Percentiles rank a stretch among this genome's conserved stretches.
phyloP scores from a whole-genome alignment of 2,797 vertebrate genomes.

The Mycteria americana region DNA sequence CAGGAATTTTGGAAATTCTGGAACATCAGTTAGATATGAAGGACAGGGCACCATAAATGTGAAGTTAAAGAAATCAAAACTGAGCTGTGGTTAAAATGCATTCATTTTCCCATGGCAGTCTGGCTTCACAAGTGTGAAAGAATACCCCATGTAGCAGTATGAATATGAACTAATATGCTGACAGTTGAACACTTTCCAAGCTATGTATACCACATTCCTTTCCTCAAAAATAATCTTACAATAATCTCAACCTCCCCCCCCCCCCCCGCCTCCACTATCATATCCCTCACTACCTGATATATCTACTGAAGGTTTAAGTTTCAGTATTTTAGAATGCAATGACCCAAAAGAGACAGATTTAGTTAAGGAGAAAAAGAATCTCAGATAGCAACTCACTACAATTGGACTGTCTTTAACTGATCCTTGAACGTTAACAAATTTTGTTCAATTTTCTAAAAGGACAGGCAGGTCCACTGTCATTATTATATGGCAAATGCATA shows the following conservation, averaged over 20 bases:
- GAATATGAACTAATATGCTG: neutral
- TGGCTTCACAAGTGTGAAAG: neutral
- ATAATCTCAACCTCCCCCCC: neutral
- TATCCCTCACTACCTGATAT: neutral
- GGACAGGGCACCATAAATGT: neutral
- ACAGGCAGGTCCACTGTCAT: neutral
- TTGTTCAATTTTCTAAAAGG: neutral
- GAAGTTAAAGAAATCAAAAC: neutral
- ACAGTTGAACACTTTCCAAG: neutral
- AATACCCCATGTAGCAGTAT: neutral
- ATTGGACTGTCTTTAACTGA: neutral
- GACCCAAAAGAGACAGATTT: neutral
- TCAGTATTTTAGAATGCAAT: neutral
- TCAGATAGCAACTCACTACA: neutral
- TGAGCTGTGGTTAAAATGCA: neutral
- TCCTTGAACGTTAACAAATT: neutral
- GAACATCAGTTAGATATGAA: neutral
- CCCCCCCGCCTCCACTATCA: fast-evolving
- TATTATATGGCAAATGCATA: neutral
- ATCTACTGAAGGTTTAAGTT: neutral
- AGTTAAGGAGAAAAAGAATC: neutral
- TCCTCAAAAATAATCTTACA: neutral
- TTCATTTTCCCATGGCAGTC: neutral
- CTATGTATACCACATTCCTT: neutral
- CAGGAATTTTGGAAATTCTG: neutral